A percentile compares a stretch with the other conserved stretches of the same genome.
Conservation (phyloP, 2,113 vertebrate species). For the Calonectris borealis region DNA sequence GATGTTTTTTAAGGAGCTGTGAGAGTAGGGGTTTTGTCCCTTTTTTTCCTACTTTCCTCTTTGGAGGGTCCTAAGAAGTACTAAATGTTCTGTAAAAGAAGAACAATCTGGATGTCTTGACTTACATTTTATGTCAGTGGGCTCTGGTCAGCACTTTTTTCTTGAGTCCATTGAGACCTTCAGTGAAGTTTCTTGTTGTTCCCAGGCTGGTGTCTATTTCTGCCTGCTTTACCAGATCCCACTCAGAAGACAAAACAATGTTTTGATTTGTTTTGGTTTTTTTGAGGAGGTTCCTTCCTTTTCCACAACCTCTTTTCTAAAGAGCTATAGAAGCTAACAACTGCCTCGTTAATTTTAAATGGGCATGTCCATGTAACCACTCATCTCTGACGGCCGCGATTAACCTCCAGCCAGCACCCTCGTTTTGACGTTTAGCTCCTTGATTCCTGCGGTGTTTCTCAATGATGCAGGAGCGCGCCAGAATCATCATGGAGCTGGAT, state of each 20-base stretch:
- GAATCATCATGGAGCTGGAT: neutral
- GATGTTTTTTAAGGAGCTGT: neutral
- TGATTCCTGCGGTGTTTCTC: neutral
- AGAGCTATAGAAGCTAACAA: constrained; percentile 38
- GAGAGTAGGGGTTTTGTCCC: neutral
- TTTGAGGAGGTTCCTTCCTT: neutral
- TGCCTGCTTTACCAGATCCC: neutral
- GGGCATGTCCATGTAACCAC: constrained; percentile 14
- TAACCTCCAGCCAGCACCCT: constrained; percentile 14
- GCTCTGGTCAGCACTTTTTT: neutral
- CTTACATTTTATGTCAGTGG: neutral
- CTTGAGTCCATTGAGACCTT: neutral
- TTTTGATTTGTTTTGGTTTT: neutral
- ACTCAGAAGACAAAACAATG: neutral
- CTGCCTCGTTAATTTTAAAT: constrained; percentile 54
- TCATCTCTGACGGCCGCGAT: constrained; percentile 58
- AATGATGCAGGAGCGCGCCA: neutral
- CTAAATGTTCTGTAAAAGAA: neutral
- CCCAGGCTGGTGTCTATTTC: neutral
- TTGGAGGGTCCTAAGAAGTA: neutral
- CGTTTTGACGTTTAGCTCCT: neutral
- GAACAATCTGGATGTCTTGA: neutral
- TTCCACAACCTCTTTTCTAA: constrained; percentile 11
- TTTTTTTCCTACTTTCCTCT: neutral
- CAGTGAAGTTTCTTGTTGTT: neutral